Percentiles rank a stretch among this genome's conserved stretches.
Conservation (phyloP, 2,113 vertebrate genomes). For the Poicephalus meyeri region DNA sequence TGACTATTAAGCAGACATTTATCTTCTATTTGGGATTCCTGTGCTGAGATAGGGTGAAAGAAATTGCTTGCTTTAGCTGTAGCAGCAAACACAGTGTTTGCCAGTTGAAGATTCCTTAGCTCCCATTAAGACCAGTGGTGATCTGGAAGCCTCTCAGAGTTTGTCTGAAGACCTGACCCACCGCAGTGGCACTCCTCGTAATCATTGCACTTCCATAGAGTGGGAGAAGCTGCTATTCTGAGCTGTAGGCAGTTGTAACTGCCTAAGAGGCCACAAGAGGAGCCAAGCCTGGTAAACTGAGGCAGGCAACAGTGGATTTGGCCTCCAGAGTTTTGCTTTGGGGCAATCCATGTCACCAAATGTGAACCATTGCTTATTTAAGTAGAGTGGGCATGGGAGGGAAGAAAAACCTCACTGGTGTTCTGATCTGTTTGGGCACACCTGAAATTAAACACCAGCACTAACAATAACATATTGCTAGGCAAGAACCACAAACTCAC, state of each 20-base stretch:
- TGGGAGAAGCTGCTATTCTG: background rate
- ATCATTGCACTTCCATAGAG: background rate
- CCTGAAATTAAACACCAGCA: background rate
- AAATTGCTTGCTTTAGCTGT: background rate
- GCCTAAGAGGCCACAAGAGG: background rate
- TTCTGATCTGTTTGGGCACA: background rate
- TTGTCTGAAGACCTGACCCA: background rate
- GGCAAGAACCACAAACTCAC: background rate
- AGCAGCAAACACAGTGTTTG: background rate
- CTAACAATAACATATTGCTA: background rate
- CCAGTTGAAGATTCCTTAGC: background rate
- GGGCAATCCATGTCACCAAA: background rate
- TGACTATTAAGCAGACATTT: background rate
- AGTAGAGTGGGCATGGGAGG: accelerated
- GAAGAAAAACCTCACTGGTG: background rate
- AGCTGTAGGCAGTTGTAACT: background rate
- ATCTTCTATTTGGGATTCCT: background rate
- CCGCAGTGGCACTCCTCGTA: background rate
- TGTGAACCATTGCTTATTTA: background rate
- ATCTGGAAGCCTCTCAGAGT: background rate
- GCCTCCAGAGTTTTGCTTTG: background rate
- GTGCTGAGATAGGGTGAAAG: background rate
- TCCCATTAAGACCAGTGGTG: background rate
- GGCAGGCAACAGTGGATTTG: background rate
- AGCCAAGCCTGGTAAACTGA: background rate